Percentiles rank a stretch among this genome's conserved stretches.
Conservation (phyloP, 2,797 vertebrate genomes). For the Myotis daubentonii region DNA sequence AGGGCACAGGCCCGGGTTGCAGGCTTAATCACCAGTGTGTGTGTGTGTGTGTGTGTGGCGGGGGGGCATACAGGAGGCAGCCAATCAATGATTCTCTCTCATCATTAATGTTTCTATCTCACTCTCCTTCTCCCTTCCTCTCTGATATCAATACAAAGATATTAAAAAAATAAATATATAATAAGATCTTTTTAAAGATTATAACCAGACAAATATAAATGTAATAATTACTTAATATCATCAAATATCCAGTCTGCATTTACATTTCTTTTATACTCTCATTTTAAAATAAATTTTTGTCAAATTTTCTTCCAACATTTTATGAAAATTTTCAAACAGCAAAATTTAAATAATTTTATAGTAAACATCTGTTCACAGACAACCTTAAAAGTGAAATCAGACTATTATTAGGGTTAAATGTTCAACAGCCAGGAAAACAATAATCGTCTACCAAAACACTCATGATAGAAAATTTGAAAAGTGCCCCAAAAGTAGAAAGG, state of each 20-base stretch:
- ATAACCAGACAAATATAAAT: neutral
- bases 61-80: no score
- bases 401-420: neutral
- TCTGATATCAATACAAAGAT: no score
- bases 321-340: neutral
- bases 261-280: neutral
- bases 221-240: neutral
- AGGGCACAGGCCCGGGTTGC: no score
- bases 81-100: no score
- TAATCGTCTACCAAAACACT: neutral
- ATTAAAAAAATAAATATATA: no score
- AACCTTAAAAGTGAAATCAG: neutral
- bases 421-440: neutral
- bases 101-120: no score
- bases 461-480: neutral
- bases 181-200: neutral
- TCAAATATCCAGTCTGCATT: neutral
- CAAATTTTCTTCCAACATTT: neutral
- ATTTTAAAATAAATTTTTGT: neutral
- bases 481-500: neutral
- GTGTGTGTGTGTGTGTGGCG: no score
- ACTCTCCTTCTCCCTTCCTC: no score
- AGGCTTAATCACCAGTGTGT: neutral
- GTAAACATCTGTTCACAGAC: neutral
- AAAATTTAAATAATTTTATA: constrained; percentile 2